Conservation (phyloP, 1,140 invertebrate species). For the Drosophila funebris region DNA sequence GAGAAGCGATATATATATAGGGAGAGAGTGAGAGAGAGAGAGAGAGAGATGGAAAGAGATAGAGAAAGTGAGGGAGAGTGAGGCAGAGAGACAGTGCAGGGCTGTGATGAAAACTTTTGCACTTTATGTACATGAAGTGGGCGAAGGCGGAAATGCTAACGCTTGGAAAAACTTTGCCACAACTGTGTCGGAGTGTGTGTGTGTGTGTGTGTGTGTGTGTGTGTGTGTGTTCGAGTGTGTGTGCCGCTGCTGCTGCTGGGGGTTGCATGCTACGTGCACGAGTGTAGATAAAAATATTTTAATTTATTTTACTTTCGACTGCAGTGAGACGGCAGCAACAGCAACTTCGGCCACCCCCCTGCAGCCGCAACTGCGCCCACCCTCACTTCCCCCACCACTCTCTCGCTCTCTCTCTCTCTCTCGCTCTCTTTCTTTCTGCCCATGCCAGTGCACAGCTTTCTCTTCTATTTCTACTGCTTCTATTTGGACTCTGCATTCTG, state of each 20-base stretch:
- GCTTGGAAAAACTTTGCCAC: constrained; percentile 73
- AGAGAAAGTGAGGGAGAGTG: neutral
- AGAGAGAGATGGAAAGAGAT: neutral
- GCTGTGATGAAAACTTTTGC: constrained; percentile 61
- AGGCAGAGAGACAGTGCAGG: neutral
- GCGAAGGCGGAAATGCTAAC: constrained; percentile 39
- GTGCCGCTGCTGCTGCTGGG: constrained; percentile 21
- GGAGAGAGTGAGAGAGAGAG: neutral
- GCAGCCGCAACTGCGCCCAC: neutral
- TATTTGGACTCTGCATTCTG: constrained; percentile 24
- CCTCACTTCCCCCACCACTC: neutral
- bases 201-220: constrained; percentile 18
- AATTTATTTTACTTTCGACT: constrained; percentile 79
- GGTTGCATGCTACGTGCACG: constrained; percentile 73
- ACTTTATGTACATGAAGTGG: constrained; percentile 23
- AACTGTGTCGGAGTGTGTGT: constrained; percentile 30
- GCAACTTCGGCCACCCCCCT: neutral
- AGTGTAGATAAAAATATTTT: constrained; percentile 82
- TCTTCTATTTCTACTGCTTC: neutral
- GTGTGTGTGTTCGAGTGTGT: too few relatives aligned
- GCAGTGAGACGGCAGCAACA: constrained; percentile 39
- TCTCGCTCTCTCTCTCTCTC: neutral
- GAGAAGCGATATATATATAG: neutral
- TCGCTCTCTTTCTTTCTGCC: neutral
- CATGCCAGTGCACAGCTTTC: too few relatives aligned